Base-by-base conservation (phyloP, 2,797 vertebrate species). In the Synaphobranchus kaupii region DNA sequence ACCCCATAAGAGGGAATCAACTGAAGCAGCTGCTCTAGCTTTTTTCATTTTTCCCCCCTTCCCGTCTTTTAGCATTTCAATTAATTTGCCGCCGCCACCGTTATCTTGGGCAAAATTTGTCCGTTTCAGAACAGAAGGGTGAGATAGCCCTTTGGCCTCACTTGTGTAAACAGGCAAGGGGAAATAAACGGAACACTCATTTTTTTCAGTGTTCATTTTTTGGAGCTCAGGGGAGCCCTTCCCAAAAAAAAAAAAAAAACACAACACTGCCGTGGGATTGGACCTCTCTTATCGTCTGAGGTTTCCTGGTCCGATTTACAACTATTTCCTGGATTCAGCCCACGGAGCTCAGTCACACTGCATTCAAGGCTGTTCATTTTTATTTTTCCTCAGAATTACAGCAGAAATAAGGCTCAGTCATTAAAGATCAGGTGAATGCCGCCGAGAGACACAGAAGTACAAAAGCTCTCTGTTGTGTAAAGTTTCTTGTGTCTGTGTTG, bases 31-130 rank as follows among this genome's bases (percentile, higher is more conserved):
- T 48, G 71, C 31, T 84, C 22, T 9, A 47, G 28, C 20, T 31
- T 15, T 56, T 31, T 9, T 83, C 31, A 15, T 31, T 28, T 4
- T 56, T n/a, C 50, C 44, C 44, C 28, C 44, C 10, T 52, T 71
- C 34, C 58, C 68, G 7, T 34, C 28, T 73, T 13, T 73, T 34
- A 73, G 68, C 28, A 34, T 76, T 39, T 15, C 71, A 39, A n/a
- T 25, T 20, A 81, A 86, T 81, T 58, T 54, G 68, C 58, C 34
- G 28, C 58, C 34, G 66, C 73, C 34, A 52, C 73, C 94, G 93
- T 52, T 83, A 83, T 83, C 48, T 56, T 93, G 81, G 60, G 22
- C 91, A 92, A 90, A 92, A 93, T 92, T 92, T 63, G 31, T 2
- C 20, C 34, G 60, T 44, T 39, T 60, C 31, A 63, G 31, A 39